Evolutionary conservation across 2,797 vertebrate genomes (phyloP).

Genomic region (Periophthalmus magnuspinnatus): DNA sequence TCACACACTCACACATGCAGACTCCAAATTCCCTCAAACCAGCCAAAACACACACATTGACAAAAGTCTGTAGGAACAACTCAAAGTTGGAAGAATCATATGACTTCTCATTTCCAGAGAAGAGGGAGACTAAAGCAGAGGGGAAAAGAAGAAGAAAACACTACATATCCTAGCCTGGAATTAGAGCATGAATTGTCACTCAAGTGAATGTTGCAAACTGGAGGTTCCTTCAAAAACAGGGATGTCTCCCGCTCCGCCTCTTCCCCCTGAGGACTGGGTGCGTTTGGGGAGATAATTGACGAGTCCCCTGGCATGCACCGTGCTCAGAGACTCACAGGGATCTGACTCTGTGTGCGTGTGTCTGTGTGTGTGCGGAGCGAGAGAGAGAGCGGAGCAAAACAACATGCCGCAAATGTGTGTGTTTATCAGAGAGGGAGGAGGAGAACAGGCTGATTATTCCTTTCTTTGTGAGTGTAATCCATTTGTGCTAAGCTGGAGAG

Average conservation of each 20-base stretch:
- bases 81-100: constrained; percentile 77
- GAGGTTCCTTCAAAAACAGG: constrained; percentile 82
- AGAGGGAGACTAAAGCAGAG: constrained; percentile 63
- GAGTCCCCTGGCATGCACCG: constrained; percentile 78
- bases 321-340: constrained; percentile 64
- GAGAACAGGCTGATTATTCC: constrained; percentile 73
- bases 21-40: constrained; percentile 50
- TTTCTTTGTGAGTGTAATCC: constrained; percentile 73
- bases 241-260: constrained; percentile 74
- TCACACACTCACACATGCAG: constrained; percentile 44
- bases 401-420: constrained; percentile 37
- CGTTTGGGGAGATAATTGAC: constrained; percentile 84
- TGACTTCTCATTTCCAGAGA: constrained; percentile 47
- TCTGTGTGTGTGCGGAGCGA: no score
- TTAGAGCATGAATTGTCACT: constrained; percentile 81
- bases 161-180: constrained; percentile 78
- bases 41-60: constrained; percentile 60
- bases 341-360: constrained; percentile 25
- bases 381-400: constrained; percentile 3
- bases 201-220: constrained; percentile 76
- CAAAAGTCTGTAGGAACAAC: constrained; percentile 79
- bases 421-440: constrained; percentile 67
- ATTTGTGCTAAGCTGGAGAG: constrained; percentile 72
- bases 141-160: constrained; percentile 49
- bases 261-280: constrained; percentile 76